Conservation (phyloP, 2,797 vertebrate species). For the Phrynocephalus forsythii region DNA sequence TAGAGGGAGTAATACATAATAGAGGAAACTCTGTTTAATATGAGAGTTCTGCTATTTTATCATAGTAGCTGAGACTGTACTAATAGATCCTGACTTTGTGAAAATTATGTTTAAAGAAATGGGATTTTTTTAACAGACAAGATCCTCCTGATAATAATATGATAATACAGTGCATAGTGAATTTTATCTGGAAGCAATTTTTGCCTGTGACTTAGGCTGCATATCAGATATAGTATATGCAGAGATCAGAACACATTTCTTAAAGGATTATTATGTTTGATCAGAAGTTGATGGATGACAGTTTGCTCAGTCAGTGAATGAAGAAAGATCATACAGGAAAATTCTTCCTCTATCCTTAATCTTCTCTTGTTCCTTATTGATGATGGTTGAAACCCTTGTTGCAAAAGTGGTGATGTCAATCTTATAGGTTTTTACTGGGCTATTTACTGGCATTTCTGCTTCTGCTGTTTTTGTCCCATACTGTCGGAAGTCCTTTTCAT, state of each 20-base stretch:
- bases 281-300: background rate
- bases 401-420: background rate
- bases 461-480: no score
- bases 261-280: background rate
- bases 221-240: background rate
- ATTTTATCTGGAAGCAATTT: accelerated
- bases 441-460: no score
- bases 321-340: background rate
- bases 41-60: conserved; percentile 73
- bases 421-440: background rate
- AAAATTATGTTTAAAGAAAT: conserved; percentile 69
- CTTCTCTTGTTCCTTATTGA: background rate
- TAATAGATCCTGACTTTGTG: conserved; percentile 72
- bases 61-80: conserved; percentile 60
- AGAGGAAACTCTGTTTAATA: conserved; percentile 69
- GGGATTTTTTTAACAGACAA: conserved; percentile 65
- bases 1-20: conserved; percentile 55
- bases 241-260: conserved; percentile 1
- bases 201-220: background rate
- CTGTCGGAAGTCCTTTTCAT: no score
- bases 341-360: no score
- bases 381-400: background rate
- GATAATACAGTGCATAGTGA: conserved; percentile 35
- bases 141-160: conserved; percentile 63
- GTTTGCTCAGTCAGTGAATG: background rate